Conservation (phyloP, 2,113 vertebrate species). For the Serranochromis macrocephalus region DNA sequence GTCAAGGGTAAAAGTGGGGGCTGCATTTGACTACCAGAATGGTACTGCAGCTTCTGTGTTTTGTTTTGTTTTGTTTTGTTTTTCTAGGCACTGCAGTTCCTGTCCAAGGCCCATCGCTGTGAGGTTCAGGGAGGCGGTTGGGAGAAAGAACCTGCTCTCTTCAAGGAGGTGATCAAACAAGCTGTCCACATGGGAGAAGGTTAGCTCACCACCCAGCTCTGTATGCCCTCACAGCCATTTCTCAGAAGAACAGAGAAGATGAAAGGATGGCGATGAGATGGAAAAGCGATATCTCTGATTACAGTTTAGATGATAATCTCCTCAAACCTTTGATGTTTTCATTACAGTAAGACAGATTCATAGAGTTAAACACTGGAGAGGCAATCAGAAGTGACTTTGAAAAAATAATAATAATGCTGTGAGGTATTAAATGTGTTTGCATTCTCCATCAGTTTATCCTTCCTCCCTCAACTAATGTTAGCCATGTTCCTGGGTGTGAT, state of each 20-base stretch:
- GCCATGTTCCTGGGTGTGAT: neutral
- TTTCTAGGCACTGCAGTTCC: conserved; percentile 84
- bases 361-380: neutral
- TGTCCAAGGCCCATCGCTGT: conserved; percentile 89
- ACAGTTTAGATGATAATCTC: neutral
- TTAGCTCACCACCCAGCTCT: conserved; percentile 44
- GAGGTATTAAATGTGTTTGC: neutral
- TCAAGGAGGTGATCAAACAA: conserved; percentile 80
- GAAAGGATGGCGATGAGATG: neutral
- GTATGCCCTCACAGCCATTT: neutral
- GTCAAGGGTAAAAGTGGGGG: neutral
- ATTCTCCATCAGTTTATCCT: neutral
- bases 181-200: conserved; percentile 80
- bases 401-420: neutral
- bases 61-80: conserved; percentile 3
- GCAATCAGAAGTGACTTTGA: neutral
- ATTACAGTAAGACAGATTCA: neutral
- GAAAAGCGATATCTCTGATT: neutral
- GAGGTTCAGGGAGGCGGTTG: conserved; percentile 80
- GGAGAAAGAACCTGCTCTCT: conserved; percentile 81
- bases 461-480: neutral
- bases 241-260: neutral
- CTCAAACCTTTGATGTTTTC: neutral
- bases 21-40: neutral
- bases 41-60: neutral